These are phyloP conservation scores for Theristicus caerulescens DNA, from an alignment of 2,113 vertebrate species.

Conservation along the genomic window DNA sequence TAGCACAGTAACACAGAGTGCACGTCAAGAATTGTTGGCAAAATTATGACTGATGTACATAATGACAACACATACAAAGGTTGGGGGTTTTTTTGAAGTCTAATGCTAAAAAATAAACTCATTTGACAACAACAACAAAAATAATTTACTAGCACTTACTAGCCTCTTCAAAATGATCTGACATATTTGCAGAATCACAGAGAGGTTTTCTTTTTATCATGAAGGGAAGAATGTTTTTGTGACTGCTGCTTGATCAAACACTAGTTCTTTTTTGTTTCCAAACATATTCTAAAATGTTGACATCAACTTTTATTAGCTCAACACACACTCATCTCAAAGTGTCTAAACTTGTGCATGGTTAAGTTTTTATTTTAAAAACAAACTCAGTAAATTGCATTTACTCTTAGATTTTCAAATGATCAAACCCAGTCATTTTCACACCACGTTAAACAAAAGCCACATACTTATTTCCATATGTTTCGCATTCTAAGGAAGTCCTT, in stretches of 20 bases:
- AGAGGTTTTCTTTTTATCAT: constrained; percentile 56
- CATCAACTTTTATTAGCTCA: constrained; percentile 54
- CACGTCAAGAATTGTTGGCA: constrained; percentile 67
- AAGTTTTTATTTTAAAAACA: not conserved
- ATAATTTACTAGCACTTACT: constrained; percentile 64
- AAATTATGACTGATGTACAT: constrained; percentile 76
- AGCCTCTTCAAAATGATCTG: constrained; percentile 63
- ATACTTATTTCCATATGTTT: not conserved
- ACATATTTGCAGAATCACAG: constrained; percentile 56
- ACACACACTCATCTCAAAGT: constrained; percentile 30
- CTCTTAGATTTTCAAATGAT: constrained; percentile 37
- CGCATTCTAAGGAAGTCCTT: not conserved
- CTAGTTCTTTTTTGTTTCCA: constrained; percentile 41
- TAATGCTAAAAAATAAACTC: constrained; percentile 66
- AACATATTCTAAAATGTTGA: constrained; percentile 49
- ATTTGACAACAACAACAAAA: constrained; percentile 70
- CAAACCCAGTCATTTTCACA: constrained; percentile 21
- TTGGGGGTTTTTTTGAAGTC: constrained; percentile 9
- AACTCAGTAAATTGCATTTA: constrained; percentile 4
- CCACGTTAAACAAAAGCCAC: not conserved
- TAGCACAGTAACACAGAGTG: constrained; percentile 69
- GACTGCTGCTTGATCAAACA: constrained; percentile 61
- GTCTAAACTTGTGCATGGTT: constrained; percentile 10
- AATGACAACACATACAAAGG: constrained; percentile 36
- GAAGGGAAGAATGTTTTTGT: constrained; percentile 53